Evolutionary conservation across 1,140 invertebrate species (phyloP).

Genomic region (Brachionus rotundiformis): DNA sequence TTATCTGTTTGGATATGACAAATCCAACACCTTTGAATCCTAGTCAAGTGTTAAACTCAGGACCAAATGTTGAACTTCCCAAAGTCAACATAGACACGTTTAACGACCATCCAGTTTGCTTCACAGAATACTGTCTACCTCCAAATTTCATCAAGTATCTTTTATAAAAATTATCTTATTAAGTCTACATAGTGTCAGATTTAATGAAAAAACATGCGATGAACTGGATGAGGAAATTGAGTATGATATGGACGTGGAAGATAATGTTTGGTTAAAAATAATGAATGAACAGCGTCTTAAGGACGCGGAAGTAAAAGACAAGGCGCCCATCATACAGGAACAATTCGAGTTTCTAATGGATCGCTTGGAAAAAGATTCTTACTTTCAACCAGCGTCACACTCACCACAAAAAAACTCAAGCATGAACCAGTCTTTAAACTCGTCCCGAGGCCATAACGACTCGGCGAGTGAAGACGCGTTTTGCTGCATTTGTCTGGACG

Average conservation of each 20-base stretch:
- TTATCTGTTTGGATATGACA: neutral
- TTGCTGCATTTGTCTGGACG: constrained; percentile 85
- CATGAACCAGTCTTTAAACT: neutral
- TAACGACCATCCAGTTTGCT: constrained; percentile 1
- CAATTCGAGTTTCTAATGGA: constrained; percentile 93
- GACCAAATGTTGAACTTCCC: neutral
- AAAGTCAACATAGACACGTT: constrained; percentile 34
- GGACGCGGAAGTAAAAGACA: constrained; percentile 42
- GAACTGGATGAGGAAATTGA: constrained; percentile 90
- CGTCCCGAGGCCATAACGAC: neutral
- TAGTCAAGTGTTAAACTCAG: neutral
- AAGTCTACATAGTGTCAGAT: neutral
- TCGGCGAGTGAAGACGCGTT: constrained; percentile 61
- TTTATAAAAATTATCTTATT: neutral
- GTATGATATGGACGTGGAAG: constrained; percentile 95
- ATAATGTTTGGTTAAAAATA: constrained; percentile 52
- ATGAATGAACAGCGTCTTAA: constrained; percentile 55
- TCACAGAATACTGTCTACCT: neutral
- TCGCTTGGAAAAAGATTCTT: constrained; percentile 92
- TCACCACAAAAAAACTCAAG: neutral
- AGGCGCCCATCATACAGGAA: constrained; percentile 66
- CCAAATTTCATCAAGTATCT: constrained; percentile 33
- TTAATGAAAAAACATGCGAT: constrained; percentile 81
- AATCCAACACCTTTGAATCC: neutral
- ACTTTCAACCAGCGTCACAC: constrained; percentile 77